These are phyloP conservation scores for Labia minor DNA, from an alignment of 2,888 invertebrate species.

Conservation along the genomic window DNA sequence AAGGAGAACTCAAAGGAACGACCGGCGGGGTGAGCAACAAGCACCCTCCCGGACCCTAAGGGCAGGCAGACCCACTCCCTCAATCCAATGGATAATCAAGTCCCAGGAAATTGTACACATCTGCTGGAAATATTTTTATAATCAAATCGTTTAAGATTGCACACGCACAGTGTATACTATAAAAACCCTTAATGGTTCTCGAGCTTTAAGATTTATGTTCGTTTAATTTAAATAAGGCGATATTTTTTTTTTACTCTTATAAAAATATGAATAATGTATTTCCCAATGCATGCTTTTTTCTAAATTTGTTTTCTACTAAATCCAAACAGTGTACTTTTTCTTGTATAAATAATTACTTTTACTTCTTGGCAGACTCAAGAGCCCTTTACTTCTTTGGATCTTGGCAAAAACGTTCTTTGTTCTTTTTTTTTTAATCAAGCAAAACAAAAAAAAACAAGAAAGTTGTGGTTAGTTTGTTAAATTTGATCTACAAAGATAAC, in stretches of 20 bases:
- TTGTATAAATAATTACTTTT: too few species aligned
- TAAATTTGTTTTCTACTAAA: not conserved
- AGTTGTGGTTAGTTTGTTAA: too few species aligned
- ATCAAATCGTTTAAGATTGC: constrained; percentile 8
- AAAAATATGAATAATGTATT: constrained; percentile 5
- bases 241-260: not conserved
- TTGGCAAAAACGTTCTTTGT: too few species aligned
- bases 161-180: constrained; percentile 13
- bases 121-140: constrained; percentile 8
- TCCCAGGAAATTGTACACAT: constrained; percentile 3
- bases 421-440: too few species aligned
- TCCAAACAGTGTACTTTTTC: too few species aligned
- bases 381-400: too few species aligned
- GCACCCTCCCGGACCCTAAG: not conserved
- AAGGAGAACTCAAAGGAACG: not conserved
- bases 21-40: not conserved
- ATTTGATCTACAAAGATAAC: too few species aligned
- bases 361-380: too few species aligned
- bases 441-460: too few species aligned
- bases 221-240: constrained; percentile 13
- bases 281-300: not conserved
- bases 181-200: not conserved
- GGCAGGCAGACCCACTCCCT: not conserved
- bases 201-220: constrained; percentile 1
- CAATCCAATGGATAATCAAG: not conserved